Evolutionary conservation across 2,797 vertebrate genomes (phyloP).

Genomic region (Myotis daubentonii): DNA sequence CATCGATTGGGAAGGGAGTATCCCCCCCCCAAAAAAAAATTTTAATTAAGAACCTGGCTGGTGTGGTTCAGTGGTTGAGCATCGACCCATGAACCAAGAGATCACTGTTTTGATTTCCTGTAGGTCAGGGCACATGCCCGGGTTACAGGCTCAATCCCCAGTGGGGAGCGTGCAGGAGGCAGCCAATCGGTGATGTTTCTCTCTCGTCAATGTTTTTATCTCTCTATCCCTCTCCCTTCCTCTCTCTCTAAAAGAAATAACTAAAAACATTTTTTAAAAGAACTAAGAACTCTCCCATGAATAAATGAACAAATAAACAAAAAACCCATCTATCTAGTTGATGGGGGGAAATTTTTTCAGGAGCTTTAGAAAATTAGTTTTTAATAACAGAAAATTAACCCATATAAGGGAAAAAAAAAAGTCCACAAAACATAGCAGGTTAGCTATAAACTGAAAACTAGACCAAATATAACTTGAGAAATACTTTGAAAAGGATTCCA

Average conservation of each 20-base stretch:
- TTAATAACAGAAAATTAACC: conserved; percentile 62
- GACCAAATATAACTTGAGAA: conserved; percentile 58
- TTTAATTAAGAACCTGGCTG: not conserved
- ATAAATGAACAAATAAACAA: conserved; percentile 58
- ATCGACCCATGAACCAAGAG: too few relatives aligned
- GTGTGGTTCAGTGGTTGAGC: too few relatives aligned
- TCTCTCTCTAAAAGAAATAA: too few relatives aligned
- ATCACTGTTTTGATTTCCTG: too few relatives aligned
- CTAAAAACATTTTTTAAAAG: too few relatives aligned
- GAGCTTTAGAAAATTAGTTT: conserved; percentile 15
- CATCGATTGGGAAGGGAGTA: not conserved
- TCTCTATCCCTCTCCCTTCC: too few relatives aligned
- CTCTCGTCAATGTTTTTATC: too few relatives aligned
- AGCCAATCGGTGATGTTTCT: too few relatives aligned
- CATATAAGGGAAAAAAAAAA: conserved; percentile 49
- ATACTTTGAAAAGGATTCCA: conserved; percentile 64
- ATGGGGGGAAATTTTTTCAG: not conserved
- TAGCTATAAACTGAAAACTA: conserved; percentile 60
- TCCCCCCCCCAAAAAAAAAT: not conserved
- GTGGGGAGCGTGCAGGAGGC: too few relatives aligned
- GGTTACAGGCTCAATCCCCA: too few relatives aligned
- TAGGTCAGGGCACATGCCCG: too few relatives aligned
- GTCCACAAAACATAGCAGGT: conserved; percentile 36
- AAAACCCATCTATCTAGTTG: conserved; percentile 6
- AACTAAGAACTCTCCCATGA: conserved; percentile 46